Base-by-base conservation (phyloP, 1,140 invertebrate species). In the Neodiprion pinetum region DNA sequence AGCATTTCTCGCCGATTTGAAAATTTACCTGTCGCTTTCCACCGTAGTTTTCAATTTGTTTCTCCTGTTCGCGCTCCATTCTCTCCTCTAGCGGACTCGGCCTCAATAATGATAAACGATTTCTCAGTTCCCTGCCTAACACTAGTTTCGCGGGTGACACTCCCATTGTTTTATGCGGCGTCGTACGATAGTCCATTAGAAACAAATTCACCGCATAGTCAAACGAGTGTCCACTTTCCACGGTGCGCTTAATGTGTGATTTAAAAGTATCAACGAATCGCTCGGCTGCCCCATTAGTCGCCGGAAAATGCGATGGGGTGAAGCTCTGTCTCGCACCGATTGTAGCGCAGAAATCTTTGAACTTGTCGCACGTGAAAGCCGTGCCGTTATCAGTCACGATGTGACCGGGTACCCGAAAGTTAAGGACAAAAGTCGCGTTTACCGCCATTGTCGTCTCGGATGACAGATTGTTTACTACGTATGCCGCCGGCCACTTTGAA, bases 111-210 rank as follows among this genome's bases (percentile, higher is more conserved):
- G 72, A 71, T 28, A 72, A 70, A 14, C 67, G 67, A 12, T 80
- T 79, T n/a, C 81, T 70, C 23, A 88, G 65, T 53, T 87, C 82
- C 65, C 84, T 53, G 5, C 81, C 85, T 48, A 83, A 82, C 9
- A 77, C 85, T 9, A 87, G 67, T 9, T 81, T 78, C 9, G 83
- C 82, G 11, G 87, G 84, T 4, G 82, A 79, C 66, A 74, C 75
- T 48, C 78, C 73, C 3, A 84, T 87, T 3, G 78, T 79, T n/a
- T 28, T 49, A 23, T 75, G 71, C 28, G 66, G 49, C 11, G 69
- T 50, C 17, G 40, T 66, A 8, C 75, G 65, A 65, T 76, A 73
- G 21, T 73, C 23, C 10, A 67, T 40, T 48, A 76, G 48, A 50
- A 70, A 76, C 17, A 9, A 67, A 28, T 48, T 23, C 12, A 73